Evolutionary conservation across 2,797 vertebrate species (phyloP).

Genomic region (Rhynchotus rufescens): DNA sequence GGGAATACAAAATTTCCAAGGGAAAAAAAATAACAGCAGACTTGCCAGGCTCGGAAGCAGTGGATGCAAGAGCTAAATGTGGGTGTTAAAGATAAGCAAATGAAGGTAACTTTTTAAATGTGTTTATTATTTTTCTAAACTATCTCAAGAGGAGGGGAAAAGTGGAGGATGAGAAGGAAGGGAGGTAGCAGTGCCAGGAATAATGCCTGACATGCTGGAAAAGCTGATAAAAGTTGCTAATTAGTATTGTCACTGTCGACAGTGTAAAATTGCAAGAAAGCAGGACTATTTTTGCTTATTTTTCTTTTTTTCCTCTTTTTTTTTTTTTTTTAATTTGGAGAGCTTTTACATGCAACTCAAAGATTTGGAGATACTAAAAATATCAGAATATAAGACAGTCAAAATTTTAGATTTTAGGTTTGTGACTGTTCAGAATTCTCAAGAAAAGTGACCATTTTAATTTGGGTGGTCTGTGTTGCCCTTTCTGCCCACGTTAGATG

Average conservation of each 20-base stretch:
- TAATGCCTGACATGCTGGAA: not conserved
- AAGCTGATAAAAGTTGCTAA: not conserved
- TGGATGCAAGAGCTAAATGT: not conserved
- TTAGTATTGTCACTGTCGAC: not conserved
- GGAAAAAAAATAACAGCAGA: not conserved
- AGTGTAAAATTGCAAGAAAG: not conserved
- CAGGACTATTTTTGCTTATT: not conserved
- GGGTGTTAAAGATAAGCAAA: not conserved
- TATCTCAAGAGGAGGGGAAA: not conserved
- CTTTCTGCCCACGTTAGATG: not conserved
- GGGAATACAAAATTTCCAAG: not conserved
- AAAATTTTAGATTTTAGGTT: not conserved
- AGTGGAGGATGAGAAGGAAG: not conserved
- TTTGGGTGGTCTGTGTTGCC: not conserved
- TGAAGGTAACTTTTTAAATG: not conserved
- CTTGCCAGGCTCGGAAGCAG: not conserved
- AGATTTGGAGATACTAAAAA: not conserved
- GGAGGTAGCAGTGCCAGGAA: not conserved
- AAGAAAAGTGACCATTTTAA: not conserved
- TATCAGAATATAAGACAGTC: not conserved
- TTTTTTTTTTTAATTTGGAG: not conserved
- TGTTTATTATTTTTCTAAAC: not conserved
- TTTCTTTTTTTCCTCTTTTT: not conserved
- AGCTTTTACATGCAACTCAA: not conserved
- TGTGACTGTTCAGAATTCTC: not conserved